Evolutionary conservation across 2,888 invertebrate genomes (phyloP).

Genomic region (Heterodera filipjevi): DNA sequence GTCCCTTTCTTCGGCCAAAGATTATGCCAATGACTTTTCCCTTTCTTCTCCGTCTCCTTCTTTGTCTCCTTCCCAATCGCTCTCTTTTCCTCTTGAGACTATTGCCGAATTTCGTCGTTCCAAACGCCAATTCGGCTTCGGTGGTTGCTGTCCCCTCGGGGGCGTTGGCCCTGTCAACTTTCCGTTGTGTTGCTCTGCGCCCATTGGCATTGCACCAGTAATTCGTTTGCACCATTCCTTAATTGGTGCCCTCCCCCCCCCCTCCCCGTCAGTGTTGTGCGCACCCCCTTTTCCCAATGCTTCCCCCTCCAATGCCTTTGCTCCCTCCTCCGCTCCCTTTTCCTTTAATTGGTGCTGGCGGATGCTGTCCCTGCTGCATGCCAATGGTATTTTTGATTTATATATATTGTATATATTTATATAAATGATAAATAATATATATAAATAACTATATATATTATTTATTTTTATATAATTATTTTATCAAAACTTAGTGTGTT

Average conservation of each 20-base stretch:
- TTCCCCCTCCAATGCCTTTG: constrained; percentile 7
- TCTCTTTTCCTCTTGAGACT: neutral
- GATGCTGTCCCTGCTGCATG: constrained; percentile 35
- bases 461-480: neutral
- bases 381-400: constrained; percentile 29
- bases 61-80: neutral
- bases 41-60: neutral
- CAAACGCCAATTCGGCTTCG: constrained; percentile 27
- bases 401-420: too few relatives aligned
- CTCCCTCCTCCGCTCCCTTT: constrained; percentile 31
- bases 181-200: constrained; percentile 12
- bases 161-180: constrained; percentile 25
- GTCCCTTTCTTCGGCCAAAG: neutral
- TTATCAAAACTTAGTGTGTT: neutral
- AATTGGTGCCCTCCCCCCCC: neutral
- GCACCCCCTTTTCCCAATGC: constrained; percentile 9
- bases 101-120: neutral
- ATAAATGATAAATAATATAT: too few relatives aligned
- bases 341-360: constrained; percentile 18
- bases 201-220: neutral
- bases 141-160: constrained; percentile 28
- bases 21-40: too few relatives aligned
- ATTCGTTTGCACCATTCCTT: neutral
- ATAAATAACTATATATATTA: too few relatives aligned
- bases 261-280: constrained; percentile 28